Evolutionary conservation across 2,888 invertebrate species (phyloP).

Genomic region (Hololepta plana): DNA sequence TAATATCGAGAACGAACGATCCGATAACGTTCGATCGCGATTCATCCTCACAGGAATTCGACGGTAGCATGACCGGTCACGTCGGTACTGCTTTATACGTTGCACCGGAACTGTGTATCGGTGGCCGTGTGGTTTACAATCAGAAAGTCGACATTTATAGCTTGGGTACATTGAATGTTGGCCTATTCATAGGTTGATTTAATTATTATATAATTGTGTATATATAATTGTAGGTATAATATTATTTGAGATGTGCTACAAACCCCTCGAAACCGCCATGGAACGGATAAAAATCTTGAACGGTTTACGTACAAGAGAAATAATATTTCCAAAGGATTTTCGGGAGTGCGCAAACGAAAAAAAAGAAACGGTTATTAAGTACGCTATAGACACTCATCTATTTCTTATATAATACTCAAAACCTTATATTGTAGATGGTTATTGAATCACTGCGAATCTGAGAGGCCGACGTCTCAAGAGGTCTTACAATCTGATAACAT

Average conservation of each 20-base stretch:
- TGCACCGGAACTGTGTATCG: conserved; percentile 74
- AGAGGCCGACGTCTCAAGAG: conserved; percentile 73
- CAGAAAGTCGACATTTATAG: conserved; percentile 63
- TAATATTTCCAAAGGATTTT: conserved; percentile 54
- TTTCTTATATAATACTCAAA: too few species aligned
- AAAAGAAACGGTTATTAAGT: conserved; percentile 3
- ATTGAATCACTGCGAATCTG: conserved; percentile 65
- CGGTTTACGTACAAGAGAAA: conserved; percentile 48
- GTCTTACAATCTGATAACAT: conserved; percentile 65
- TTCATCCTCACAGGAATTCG: background rate
- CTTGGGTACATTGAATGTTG: conserved; percentile 33
- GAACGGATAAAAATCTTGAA: conserved; percentile 67
- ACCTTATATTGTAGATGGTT: conserved; percentile 41
- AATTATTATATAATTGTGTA: too few species aligned
- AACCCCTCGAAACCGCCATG: conserved; percentile 70
- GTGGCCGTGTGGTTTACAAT: conserved; percentile 58
- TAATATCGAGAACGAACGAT: conserved; percentile 22
- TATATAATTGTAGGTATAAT: conserved; percentile 54
- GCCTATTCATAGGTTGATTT: too few species aligned
- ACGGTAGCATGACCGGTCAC: conserved; percentile 47
- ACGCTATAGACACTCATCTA: background rate
- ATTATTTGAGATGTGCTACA: conserved; percentile 89
- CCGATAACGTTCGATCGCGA: conserved; percentile 4
- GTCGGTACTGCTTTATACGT: conserved; percentile 92
- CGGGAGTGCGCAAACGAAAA: conserved; percentile 33